Percentiles rank a stretch among this genome's conserved stretches.
Conservation (phyloP, 2,797 vertebrate species). For the Scolopax bukidnonensis region DNA sequence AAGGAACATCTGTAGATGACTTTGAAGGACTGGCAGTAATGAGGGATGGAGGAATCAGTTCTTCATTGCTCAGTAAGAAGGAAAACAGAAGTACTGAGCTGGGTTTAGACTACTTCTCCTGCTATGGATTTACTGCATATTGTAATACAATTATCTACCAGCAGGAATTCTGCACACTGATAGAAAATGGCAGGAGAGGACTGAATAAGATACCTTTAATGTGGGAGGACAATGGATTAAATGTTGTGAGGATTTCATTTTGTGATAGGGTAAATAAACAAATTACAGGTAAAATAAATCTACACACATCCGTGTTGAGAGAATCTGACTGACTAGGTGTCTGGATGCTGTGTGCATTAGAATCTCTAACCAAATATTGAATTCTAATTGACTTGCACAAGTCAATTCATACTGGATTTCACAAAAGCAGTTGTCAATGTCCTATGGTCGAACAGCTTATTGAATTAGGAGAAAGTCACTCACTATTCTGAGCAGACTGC, state of each 20-base stretch:
- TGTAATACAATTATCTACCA: not conserved
- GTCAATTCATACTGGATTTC: constrained; percentile 69
- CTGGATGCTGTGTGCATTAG: constrained; percentile 17
- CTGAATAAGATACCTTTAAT: not conserved
- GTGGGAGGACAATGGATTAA: not conserved
- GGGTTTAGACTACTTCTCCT: not conserved
- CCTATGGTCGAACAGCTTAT: constrained; percentile 42
- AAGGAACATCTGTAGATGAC: not conserved
- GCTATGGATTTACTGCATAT: not conserved
- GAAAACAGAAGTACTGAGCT: not conserved
- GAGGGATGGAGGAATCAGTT: not conserved
- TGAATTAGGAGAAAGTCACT: constrained; percentile 51
- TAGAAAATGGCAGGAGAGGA: not conserved
- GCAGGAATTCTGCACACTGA: not conserved
- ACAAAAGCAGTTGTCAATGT: constrained; percentile 54
- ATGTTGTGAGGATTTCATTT: not conserved
- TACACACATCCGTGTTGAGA: not conserved
- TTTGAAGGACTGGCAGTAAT: not conserved
- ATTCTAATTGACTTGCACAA: constrained; percentile 67
- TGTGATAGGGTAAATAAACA: constrained; percentile 25
- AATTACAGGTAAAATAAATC: constrained; percentile 21
- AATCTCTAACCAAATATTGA: constrained; percentile 52
- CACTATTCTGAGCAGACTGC: constrained; percentile 27
- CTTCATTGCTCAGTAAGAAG: not conserved
- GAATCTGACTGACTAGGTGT: not conserved